phyloP scores from a whole-genome alignment of 2,113 vertebrate species.

The human region GRCh38 chr2:12815001-12815500 shows the following conservation, averaged over 20 bases:
- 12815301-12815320: constrained; percentile 56
- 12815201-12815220: neutral
- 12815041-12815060: neutral
- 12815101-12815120: rapidly evolving
- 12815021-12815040: rapidly evolving
- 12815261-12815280: constrained; percentile 54
- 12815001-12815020: neutral
- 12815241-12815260: constrained; percentile 55
- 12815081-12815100: rapidly evolving
- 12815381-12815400: neutral
- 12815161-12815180: neutral
- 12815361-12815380: neutral
- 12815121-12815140: rapidly evolving
- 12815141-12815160: rapidly evolving
- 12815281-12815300: constrained; percentile 51
- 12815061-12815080: neutral
- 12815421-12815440: too few relatives aligned
- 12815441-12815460: neutral
- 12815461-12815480: neutral
- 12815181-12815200: neutral
- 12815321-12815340: neutral
- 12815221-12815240: constrained; percentile 8
- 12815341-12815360: neutral
- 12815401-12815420: neutral
- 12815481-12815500: neutral